These are phyloP conservation scores for Mastomys coucha DNA, from an alignment of 2,113 vertebrate genomes.

Conservation along the genomic window DNA sequence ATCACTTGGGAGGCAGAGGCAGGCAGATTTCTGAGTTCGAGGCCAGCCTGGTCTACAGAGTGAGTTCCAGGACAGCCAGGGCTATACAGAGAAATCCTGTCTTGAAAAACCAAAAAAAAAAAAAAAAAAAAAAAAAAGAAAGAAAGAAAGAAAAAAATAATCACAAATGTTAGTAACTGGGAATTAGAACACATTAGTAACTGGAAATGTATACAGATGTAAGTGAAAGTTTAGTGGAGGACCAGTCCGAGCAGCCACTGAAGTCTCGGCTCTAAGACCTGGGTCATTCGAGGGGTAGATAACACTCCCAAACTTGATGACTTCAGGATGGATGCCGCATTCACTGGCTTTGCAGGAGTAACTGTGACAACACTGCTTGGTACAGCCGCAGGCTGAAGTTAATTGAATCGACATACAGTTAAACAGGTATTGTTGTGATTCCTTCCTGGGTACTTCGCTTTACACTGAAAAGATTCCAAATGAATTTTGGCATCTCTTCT, in stretches of 20 bases:
- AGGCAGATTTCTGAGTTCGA: too few relatives aligned
- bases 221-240: conserved; percentile 84
- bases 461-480: neutral
- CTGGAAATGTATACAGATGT: neutral
- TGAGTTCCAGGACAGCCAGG: too few relatives aligned
- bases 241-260: conserved; percentile 78
- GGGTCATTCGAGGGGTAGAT: conserved; percentile 67
- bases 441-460: neutral
- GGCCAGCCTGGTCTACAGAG: too few relatives aligned
- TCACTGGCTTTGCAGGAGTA: conserved; percentile 82
- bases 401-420: conserved; percentile 38
- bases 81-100: too few relatives aligned
- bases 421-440: neutral
- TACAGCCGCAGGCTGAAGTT: conserved; percentile 85
- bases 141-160: too few relatives aligned
- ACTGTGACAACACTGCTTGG: conserved; percentile 81
- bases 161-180: conserved; percentile 70
- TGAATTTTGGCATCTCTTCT: conserved; percentile 9
- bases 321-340: conserved; percentile 84
- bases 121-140: too few relatives aligned
- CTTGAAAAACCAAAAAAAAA: too few relatives aligned
- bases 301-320: conserved; percentile 82
- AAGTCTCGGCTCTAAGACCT: conserved; percentile 82
- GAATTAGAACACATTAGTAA: conserved; percentile 65
- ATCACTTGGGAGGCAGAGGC: too few relatives aligned